These are phyloP conservation scores for Arenaria interpres DNA, from an alignment of 2,113 vertebrate species.

Conservation along the genomic window DNA sequence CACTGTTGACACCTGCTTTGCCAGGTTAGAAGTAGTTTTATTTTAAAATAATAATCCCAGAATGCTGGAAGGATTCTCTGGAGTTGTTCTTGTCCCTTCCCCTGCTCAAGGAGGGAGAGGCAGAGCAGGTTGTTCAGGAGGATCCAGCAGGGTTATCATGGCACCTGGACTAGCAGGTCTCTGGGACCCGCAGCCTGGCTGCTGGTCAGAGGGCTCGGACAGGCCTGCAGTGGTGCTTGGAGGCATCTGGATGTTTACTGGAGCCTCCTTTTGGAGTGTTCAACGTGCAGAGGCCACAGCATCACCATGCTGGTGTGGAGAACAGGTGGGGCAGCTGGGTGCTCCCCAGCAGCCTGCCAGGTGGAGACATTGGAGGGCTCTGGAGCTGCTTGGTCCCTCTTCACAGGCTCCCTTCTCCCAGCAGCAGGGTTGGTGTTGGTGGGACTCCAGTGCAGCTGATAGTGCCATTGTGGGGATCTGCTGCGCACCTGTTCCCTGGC, in stretches of 20 bases:
- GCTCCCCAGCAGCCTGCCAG: not conserved
- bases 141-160: not conserved
- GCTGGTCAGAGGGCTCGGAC: not conserved
- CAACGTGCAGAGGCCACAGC: fast-evolving
- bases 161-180: not conserved
- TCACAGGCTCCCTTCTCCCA: fast-evolving
- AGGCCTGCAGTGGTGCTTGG: not conserved
- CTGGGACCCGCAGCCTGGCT: not conserved
- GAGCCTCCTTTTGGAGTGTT: not conserved
- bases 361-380: not conserved
- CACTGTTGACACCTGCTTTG: not conserved
- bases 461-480: fast-evolving
- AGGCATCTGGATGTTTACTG: not conserved
- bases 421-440: fast-evolving
- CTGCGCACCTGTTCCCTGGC: fast-evolving
- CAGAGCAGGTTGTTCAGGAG: not conserved
- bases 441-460: fast-evolving
- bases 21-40: not conserved
- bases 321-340: fast-evolving
- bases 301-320: too few relatives aligned
- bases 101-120: not conserved
- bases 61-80: not conserved
- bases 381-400: not conserved
- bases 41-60: not conserved
- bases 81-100: not conserved